Conservation (phyloP, 2,888 invertebrate species). For the Hylaea fasciaria region DNA sequence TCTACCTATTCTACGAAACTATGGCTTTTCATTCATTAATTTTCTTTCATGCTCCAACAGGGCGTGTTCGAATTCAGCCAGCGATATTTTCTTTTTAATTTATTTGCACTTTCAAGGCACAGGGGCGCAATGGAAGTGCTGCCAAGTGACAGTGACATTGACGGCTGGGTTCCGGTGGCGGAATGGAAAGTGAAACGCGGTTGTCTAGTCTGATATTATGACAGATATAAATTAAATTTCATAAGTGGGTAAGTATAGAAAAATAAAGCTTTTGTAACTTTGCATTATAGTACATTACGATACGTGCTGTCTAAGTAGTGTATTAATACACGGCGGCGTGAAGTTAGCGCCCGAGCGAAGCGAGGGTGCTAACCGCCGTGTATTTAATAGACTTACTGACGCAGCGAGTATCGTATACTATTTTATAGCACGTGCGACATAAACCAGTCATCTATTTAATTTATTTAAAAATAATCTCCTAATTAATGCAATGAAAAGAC, state of each 20-base stretch:
- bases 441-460: too few relatives aligned
- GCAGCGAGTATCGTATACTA: too few relatives aligned
- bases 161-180: slow-evolving; percentile 46
- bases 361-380: too few relatives aligned
- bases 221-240: background rate
- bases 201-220: slow-evolving; percentile 18
- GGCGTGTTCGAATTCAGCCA: slow-evolving; percentile 13
- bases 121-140: slow-evolving; percentile 40
- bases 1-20: too few relatives aligned
- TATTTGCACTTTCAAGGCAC: slow-evolving; percentile 40
- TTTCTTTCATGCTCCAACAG: slow-evolving; percentile 4
- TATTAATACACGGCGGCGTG: too few relatives aligned
- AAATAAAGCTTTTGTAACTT: background rate
- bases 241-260: background rate
- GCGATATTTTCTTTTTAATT: slow-evolving; percentile 34
- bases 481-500: too few relatives aligned
- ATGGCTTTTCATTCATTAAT: background rate
- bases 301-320: too few relatives aligned
- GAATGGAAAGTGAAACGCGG: slow-evolving; percentile 38
- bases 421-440: too few relatives aligned
- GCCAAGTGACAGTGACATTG: slow-evolving; percentile 39
- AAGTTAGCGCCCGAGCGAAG: too few relatives aligned
- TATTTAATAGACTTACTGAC: too few relatives aligned
- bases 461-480: too few relatives aligned
- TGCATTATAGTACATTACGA: too few relatives aligned